These are phyloP conservation scores for Syngnathus rostellatus DNA, from an alignment of 2,797 vertebrate genomes.

Conservation along the genomic window DNA sequence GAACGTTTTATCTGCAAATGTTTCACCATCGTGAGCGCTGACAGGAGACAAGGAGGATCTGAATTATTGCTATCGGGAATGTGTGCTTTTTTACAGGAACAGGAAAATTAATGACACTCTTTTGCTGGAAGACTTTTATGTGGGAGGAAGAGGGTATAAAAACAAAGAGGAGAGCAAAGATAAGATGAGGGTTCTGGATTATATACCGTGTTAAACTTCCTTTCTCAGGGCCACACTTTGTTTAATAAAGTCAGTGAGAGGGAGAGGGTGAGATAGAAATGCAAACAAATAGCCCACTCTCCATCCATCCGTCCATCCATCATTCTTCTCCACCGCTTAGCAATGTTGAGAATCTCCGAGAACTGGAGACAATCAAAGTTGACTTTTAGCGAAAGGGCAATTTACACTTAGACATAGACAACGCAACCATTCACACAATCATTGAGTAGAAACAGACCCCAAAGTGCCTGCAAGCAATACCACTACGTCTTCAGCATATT, in stretches of 20 bases:
- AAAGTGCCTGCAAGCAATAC: not conserved
- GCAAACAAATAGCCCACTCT: constrained; percentile 9
- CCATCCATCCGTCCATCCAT: not conserved
- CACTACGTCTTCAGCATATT: not conserved
- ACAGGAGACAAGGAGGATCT: constrained; percentile 25
- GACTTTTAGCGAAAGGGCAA: not conserved
- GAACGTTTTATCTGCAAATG: not conserved
- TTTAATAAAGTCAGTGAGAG: constrained; percentile 25
- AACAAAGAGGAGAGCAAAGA: constrained; percentile 27
- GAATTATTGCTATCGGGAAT: constrained; percentile 32
- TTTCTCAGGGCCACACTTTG: constrained; percentile 37
- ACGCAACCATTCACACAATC: not conserved
- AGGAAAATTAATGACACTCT: constrained; percentile 23
- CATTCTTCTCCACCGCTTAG: not conserved
- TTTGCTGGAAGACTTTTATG: constrained; percentile 21
- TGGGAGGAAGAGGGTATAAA: constrained; percentile 18
- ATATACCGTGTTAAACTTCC: constrained; percentile 20
- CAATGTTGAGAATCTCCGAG: not conserved
- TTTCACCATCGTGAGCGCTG: constrained; percentile 11
- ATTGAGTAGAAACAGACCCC: not conserved
- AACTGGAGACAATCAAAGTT: not conserved
- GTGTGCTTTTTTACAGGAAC: constrained; percentile 16
- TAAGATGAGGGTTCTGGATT: constrained; percentile 41
- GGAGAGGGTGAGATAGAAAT: constrained; percentile 17
- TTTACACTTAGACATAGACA: not conserved